Percentiles rank a stretch among this genome's conserved stretches.
These are phyloP conservation scores for Aphis craccivora DNA, from an alignment of 1,140 invertebrate species.

Conservation along the genomic window DNA sequence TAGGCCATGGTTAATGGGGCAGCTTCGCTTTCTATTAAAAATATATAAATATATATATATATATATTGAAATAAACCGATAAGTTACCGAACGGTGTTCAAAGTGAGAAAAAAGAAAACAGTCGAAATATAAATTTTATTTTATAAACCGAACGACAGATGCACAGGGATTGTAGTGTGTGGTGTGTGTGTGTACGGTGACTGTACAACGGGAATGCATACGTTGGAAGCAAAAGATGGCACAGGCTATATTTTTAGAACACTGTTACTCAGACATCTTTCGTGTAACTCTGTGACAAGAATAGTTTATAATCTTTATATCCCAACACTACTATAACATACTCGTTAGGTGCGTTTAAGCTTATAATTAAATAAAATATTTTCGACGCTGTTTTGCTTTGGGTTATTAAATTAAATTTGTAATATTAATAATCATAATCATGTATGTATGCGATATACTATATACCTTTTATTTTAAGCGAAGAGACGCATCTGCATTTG, in stretches of 20 bases:
- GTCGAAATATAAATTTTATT: neutral
- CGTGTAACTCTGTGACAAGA: conserved; percentile 38
- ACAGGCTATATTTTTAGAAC: conserved; percentile 56
- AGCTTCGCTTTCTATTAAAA: conserved; percentile 15
- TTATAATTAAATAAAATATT: conserved; percentile 40
- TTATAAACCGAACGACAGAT: neutral
- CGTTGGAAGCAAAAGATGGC: conserved; percentile 28
- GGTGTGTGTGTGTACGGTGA: neutral
- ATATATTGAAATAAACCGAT: neutral
- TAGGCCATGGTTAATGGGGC: conserved; percentile 2
- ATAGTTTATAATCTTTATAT: conserved; percentile 51
- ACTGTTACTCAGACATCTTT: conserved; percentile 53
- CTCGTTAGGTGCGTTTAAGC: conserved; percentile 29
- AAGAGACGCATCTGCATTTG: conserved; percentile 73
- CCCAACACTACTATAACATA: neutral
- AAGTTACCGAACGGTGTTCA: neutral
- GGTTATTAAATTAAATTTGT: conserved; percentile 1
- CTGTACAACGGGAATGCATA: conserved; percentile 43
- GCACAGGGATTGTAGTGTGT: neutral
- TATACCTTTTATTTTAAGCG: conserved; percentile 68
- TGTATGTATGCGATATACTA: neutral
- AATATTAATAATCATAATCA: neutral
- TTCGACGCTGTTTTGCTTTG: neutral
- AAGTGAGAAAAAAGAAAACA: neutral
- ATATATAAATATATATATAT: neutral